Evolutionary conservation across 2,113 vertebrate species (phyloP).

Genomic region (Sorex fumeus): DNA sequence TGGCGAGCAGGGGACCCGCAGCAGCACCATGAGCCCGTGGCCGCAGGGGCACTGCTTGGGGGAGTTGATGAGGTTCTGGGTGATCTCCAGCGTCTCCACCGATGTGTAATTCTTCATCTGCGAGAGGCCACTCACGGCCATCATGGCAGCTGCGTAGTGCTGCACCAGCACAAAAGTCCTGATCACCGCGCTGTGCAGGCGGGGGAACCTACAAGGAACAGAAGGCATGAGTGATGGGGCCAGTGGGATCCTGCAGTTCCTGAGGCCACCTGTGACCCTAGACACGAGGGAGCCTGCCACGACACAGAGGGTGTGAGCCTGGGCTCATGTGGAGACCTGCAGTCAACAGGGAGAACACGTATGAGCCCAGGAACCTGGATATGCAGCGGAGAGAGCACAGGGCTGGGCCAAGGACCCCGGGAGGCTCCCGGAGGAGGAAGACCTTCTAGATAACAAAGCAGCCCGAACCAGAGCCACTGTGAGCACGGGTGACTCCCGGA

Average conservation of each 20-base stretch:
- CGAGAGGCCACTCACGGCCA: constrained; percentile 93
- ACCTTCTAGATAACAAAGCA: fast-evolving
- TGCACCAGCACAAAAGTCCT: constrained; percentile 96
- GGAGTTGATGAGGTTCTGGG: constrained; percentile 94
- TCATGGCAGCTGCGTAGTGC: constrained; percentile 97
- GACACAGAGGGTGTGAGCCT: not conserved
- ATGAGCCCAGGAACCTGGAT: too few relatives aligned
- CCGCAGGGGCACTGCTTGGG: constrained; percentile 93
- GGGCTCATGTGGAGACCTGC: too few relatives aligned
- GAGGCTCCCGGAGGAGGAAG: fast-evolving
- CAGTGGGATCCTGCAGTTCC: not conserved
- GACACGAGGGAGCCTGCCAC: not conserved
- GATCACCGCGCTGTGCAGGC: constrained; percentile 96
- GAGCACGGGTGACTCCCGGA: fast-evolving
- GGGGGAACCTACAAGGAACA: constrained; percentile 93
- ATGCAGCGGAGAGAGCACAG: not conserved
- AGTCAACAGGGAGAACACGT: too few relatives aligned
- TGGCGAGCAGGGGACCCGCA: constrained; percentile 95
- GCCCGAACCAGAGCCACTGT: fast-evolving
- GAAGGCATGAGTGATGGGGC: not conserved
- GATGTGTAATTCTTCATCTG: constrained; percentile 97
- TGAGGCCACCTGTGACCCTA: too few relatives aligned
- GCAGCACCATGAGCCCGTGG: constrained; percentile 97
- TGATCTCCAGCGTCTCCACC: constrained; percentile 97
- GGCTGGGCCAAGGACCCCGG: not conserved